Conservation (phyloP, 2,888 invertebrate species). For the Cheilosia vernalis region DNA sequence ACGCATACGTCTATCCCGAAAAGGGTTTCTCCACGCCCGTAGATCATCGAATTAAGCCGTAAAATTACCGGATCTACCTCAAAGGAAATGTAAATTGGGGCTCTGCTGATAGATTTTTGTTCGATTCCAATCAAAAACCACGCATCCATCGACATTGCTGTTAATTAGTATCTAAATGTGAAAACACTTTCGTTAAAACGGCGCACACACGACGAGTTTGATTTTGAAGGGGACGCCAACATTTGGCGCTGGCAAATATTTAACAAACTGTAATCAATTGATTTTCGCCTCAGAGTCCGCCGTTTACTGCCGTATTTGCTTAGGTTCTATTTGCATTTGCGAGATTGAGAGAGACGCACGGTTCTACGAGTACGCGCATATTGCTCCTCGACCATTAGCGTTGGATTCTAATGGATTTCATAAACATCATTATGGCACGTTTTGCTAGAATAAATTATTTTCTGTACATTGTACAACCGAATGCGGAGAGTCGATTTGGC, state of each 20-base stretch:
- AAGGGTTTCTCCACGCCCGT: not conserved
- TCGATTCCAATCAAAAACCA: constrained; percentile 21
- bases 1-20: not conserved
- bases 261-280: constrained; percentile 54
- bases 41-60: constrained; percentile 40
- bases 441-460: constrained; percentile 3
- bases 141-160: constrained; percentile 8
- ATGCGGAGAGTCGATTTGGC: not conserved
- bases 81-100: constrained; percentile 27
- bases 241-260: constrained; percentile 50
- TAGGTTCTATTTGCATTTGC: constrained; percentile 8
- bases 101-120: not conserved
- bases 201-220: constrained; percentile 22
- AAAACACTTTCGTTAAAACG: constrained; percentile 67
- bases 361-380: not conserved
- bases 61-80: constrained; percentile 29
- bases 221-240: constrained; percentile 8
- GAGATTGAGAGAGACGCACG: not conserved
- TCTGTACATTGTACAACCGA: constrained; percentile 5
- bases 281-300: constrained; percentile 16
- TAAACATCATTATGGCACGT: constrained; percentile 4
- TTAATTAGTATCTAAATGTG: constrained; percentile 61
- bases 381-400: not conserved
- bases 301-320: not conserved
- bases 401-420: not conserved